Evolutionary conservation across 2,113 vertebrate species (phyloP).

Genomic region (Stercorarius parasiticus): DNA sequence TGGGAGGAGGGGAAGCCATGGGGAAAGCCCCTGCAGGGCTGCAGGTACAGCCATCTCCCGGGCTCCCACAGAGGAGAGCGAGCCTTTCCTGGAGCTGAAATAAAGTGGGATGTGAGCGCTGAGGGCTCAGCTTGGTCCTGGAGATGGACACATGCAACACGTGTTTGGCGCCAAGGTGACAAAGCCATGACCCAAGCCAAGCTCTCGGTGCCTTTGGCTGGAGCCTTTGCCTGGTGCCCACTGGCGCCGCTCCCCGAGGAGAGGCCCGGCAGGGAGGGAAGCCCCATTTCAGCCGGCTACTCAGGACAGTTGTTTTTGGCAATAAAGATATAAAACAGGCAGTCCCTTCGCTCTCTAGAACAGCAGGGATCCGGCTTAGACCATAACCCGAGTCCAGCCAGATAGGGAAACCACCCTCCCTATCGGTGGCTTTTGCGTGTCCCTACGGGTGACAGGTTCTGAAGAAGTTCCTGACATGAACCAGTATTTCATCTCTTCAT

Average conservation of each 20-base stretch:
- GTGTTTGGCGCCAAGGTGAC: neutral
- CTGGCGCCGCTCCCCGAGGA: fast-evolving
- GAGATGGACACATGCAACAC: fast-evolving
- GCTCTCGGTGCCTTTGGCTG: neutral
- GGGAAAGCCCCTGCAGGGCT: fast-evolving
- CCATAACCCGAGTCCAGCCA: neutral
- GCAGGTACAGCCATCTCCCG: neutral
- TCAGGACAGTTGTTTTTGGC: neutral
- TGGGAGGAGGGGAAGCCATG: neutral
- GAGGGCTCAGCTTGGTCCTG: neutral
- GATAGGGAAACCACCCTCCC: neutral
- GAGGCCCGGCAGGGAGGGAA: neutral
- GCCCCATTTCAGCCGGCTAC: neutral
- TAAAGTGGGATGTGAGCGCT: fast-evolving
- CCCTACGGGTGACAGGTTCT: neutral
- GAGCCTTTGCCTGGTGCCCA: fast-evolving
- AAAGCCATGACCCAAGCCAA: fast-evolving
- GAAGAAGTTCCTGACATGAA: neutral
- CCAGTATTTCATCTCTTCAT: neutral
- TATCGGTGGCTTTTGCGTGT: fast-evolving
- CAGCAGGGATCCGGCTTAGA: neutral
- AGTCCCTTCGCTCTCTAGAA: neutral
- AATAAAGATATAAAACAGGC: neutral
- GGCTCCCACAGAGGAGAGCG: neutral
- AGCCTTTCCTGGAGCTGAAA: neutral